phyloP scores from a whole-genome alignment of 1,140 invertebrate species.

The Drosophila sechellia region DNA sequence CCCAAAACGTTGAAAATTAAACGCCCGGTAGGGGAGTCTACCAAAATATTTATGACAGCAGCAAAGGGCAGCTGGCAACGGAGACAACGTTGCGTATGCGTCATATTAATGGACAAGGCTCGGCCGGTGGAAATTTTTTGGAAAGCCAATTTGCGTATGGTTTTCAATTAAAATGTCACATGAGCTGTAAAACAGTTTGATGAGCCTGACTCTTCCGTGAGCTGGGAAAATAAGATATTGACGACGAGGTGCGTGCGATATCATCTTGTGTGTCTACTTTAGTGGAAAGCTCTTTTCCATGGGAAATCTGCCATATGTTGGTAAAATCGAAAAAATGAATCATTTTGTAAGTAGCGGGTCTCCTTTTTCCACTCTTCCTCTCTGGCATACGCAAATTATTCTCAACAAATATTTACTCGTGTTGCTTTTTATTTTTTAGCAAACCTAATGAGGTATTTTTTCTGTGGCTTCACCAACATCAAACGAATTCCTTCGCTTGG shows the following conservation, averaged over 20 bases:
- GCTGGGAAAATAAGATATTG: conserved; percentile 22
- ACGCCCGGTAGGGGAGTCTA: conserved; percentile 1
- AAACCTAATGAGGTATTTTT: conserved; percentile 61
- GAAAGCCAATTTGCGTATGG: conserved; percentile 43
- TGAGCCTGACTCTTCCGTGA: conserved; percentile 20
- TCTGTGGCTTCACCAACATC: conserved; percentile 56
- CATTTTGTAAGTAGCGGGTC: conserved; percentile 1
- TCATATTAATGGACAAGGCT: conserved; percentile 47
- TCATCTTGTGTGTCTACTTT: conserved; percentile 6
- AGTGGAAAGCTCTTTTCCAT: conserved; percentile 3
- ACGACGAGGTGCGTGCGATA: conserved; percentile 1
- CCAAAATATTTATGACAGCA: conserved; percentile 46
- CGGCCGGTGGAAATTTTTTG: conserved; percentile 24
- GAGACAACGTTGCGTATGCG: conserved; percentile 44
- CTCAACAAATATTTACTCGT: conserved; percentile 37
- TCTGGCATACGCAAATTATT: conserved; percentile 50
- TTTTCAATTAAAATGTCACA: conserved; percentile 67
- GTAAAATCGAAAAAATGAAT: conserved; percentile 4
- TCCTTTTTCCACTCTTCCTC: neutral
- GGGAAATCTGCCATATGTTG: conserved; percentile 36
- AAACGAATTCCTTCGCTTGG: conserved; percentile 56
- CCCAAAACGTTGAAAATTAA: conserved; percentile 17
- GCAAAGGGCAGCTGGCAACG: conserved; percentile 1
- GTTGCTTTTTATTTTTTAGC: conserved; percentile 29
- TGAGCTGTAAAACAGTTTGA: conserved; percentile 48